Base-by-base conservation (phyloP, 35 echinoderm and acorn worm genomes). In the Amphiura filiformis region DNA sequence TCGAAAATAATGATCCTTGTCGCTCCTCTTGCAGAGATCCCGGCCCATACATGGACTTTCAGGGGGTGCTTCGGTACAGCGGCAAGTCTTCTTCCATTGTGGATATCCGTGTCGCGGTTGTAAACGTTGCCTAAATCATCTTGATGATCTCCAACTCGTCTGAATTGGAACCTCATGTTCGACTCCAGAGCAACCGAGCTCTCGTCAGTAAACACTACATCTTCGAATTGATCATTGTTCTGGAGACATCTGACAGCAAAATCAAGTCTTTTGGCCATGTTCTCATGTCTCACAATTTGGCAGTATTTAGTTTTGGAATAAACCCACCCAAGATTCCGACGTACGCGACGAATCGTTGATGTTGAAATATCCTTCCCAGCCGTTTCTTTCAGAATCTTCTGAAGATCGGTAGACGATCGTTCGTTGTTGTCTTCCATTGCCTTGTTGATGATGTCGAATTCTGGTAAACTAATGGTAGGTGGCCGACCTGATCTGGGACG, bases 141-240 rank as follows among this genome's bases (percentile, higher is more conserved):
- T 17, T 47, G 41, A 47, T 9, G 17, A 47, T 47, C 41, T 47
- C 41, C 41, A 9, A 47, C 41, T 47, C 41, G 41, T 17, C 41
- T 47, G 41, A 47, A 47, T 17, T 4, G 4, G 17, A 47, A 17
- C 17, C 17, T 47, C 41, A 17, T 9, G 17, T 4, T 17, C 4
- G 4, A 17, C 5, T 96, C 52, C 7, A 96, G 18, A 76, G 92
- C 65, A 32, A 96, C 42, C 9, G 89, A 49, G 47, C 65, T 35
- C 31, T 96, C 90, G 70, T 95, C 89, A 17, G 86, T 89, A 47
- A 91, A 95, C 30, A 96, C 77, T 0, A 96, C 82, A 64, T 94
- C 78, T 34, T 86, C 75, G 39, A 91, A 96, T 17, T 79, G 26
- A 12, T 88, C 86, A 15, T 87, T 56, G n/a, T 32, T 47, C 36